Conservation (phyloP, 2,888 invertebrate genomes). For the Acronicta psi region DNA sequence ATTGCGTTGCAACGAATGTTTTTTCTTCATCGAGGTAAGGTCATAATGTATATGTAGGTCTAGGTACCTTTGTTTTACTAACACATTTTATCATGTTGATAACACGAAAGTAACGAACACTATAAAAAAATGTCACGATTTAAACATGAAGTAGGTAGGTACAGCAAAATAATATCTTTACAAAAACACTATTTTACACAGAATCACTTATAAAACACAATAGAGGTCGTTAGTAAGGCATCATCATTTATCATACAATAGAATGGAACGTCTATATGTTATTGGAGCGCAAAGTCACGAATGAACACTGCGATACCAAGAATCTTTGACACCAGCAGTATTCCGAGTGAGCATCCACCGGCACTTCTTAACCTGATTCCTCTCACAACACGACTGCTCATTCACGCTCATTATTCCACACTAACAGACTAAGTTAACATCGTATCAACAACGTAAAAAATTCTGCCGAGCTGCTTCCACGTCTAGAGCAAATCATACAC, state of each 20-base stretch:
- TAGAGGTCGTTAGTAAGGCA: slow-evolving; percentile 43
- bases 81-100: slow-evolving; percentile 1
- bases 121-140: slow-evolving; percentile 13
- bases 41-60: slow-evolving; percentile 22
- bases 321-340: slow-evolving; percentile 61
- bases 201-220: slow-evolving; percentile 22
- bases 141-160: neutral
- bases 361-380: slow-evolving; percentile 64
- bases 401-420: slow-evolving; percentile 58
- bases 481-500: slow-evolving; percentile 32
- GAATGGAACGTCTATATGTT: slow-evolving; percentile 56
- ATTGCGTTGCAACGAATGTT: slow-evolving; percentile 44
- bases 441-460: slow-evolving; percentile 18
- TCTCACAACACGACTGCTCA: slow-evolving; percentile 47
- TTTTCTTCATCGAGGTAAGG: slow-evolving; percentile 42
- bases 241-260: slow-evolving; percentile 42
- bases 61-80: slow-evolving; percentile 20
- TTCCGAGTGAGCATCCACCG: slow-evolving; percentile 45
- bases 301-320: slow-evolving; percentile 69
- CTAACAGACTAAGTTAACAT: slow-evolving; percentile 17
- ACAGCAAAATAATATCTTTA: slow-evolving; percentile 21
- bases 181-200: slow-evolving; percentile 16
- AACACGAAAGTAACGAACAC: slow-evolving; percentile 1
- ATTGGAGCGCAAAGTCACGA: slow-evolving; percentile 85
- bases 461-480: slow-evolving; percentile 31